Conservation (phyloP, 2,113 vertebrate genomes). For the Tyto alba region DNA sequence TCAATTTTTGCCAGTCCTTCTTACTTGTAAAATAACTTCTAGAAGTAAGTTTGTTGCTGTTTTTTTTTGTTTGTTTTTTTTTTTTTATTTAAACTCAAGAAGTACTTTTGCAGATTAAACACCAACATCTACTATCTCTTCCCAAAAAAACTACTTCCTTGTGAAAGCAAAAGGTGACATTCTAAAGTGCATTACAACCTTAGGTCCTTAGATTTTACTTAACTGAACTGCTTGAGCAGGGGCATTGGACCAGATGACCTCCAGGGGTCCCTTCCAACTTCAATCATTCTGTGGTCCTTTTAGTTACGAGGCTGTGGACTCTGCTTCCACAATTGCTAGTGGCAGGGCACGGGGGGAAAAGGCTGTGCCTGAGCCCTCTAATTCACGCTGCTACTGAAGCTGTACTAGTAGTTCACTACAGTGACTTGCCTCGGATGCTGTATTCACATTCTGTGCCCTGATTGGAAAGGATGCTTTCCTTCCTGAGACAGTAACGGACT, state of each 20-base stretch:
- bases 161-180: neutral
- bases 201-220: neutral
- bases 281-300: neutral
- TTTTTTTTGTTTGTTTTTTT: too few species aligned
- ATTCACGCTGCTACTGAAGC: neutral
- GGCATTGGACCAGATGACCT: neutral
- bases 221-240: neutral
- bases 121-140: neutral
- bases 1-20: neutral
- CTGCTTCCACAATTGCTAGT: neutral
- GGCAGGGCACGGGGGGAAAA: rapidly evolving
- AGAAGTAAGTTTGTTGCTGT: neutral
- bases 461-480: neutral
- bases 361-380: neutral
- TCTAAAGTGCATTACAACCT: neutral
- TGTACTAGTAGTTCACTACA: neutral
- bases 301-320: neutral
- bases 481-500: neutral
- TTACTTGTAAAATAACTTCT: neutral
- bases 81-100: neutral
- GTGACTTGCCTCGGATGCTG: neutral
- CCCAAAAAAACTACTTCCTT: neutral
- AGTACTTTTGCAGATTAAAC: neutral
- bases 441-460: neutral
- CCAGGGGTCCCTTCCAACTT: neutral